Conservation (phyloP, 2,888 invertebrate genomes). For the Quadriops clusia region DNA sequence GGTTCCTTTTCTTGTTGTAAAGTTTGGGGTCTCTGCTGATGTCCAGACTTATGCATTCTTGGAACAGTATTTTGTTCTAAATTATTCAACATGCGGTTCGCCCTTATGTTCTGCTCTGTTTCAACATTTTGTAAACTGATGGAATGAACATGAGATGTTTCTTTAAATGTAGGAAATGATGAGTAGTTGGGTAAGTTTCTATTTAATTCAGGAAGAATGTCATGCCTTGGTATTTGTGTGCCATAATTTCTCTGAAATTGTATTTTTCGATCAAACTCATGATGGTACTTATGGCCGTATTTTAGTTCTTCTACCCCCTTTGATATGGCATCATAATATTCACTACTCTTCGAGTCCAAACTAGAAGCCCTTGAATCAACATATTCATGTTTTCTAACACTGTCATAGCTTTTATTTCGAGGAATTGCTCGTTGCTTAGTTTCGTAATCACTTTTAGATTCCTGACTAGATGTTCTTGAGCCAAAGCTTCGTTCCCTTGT, state of each 20-base stretch:
- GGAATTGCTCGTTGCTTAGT: conserved; percentile 22
- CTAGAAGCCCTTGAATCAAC: conserved; percentile 56
- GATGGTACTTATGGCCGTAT: conserved; percentile 18
- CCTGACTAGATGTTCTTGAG: conserved; percentile 55
- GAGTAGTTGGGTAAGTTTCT: conserved; percentile 17
- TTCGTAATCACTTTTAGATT: conserved; percentile 47
- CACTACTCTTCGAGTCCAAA: conserved; percentile 53
- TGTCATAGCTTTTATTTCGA: conserved; percentile 25
- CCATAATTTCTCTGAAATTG: conserved; percentile 36
- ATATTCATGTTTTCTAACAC: conserved; percentile 22
- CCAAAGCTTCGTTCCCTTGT: conserved; percentile 36
- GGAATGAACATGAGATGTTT: conserved; percentile 50
- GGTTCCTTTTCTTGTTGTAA: conserved; percentile 12
- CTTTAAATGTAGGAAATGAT: conserved; percentile 31
- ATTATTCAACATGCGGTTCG: conserved; percentile 40
- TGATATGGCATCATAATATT: conserved; percentile 44
- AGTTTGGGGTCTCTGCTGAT: conserved; percentile 15
- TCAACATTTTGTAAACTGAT: conserved; percentile 61
- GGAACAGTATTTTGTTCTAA: conserved; percentile 41
- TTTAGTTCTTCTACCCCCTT: conserved; percentile 21
- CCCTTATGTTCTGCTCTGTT: conserved; percentile 48
- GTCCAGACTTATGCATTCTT: conserved; percentile 27
- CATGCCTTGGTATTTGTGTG: conserved; percentile 25
- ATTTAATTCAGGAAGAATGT: conserved; percentile 14
- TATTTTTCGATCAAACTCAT: conserved; percentile 34